Base-by-base conservation (phyloP, 1,140 invertebrate genomes). In the Dolichoris vasculosae region DNA sequence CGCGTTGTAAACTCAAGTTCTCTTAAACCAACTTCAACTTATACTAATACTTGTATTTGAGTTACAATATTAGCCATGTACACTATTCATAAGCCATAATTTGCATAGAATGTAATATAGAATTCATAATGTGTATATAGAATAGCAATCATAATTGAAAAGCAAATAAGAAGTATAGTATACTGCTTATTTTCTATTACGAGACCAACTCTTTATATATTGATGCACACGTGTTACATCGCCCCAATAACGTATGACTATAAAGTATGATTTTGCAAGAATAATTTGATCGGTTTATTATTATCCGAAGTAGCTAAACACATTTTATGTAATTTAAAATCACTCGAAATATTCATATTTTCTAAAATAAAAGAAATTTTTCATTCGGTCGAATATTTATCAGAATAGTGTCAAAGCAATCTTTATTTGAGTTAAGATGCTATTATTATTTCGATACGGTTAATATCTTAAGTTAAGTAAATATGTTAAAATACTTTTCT, bases 181-280 rank as follows among this genome's bases (percentile, higher is more conserved):
- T 82, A 55, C 30, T 82, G 82, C 51, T 77, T 67, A 75, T 64
- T 75, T 76, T 26, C 78, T 83, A 40, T 86, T 51, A 73, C 32
- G 69, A 83, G 87, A 71, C 73, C 67, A 17, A 81, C 23, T 32
- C 46, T 59, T 71, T 38, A 9, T 43, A 43, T 63, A 76, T 46
- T 63, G 55, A 30, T 40, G 71, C 17, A 38, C 71, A 83, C 82
- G 67, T 63, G 71, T 73, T 4, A 4, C 6, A 15, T n/a, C 51
- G 69, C 30, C 13, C 20, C 38, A 82, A 73, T 73, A 82, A 59
- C 69, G 3, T 59, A 20, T 17, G 30, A 80, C n/a, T 30, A 81
- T 43, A 55, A 20, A 63, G 26, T 51, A 77, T 83, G 43, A 83
- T 63, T 51, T 76, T 77, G 73, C 55, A 77, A 77, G 0, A 82